phyloP scores from a whole-genome alignment of 2,797 vertebrate species.

The Molothrus ater region DNA sequence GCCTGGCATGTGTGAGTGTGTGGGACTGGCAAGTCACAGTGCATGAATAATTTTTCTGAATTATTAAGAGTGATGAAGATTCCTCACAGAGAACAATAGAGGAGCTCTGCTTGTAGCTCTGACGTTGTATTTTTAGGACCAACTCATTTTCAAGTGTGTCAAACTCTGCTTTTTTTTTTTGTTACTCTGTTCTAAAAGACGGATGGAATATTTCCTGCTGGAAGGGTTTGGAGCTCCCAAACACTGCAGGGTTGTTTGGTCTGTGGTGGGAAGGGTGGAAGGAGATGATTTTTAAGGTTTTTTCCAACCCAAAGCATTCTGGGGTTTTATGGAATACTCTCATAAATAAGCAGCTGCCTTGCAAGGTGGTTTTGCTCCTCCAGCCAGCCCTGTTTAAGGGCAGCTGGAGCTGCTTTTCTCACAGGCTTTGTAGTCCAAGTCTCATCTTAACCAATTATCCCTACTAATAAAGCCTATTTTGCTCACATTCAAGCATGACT shows the following conservation, averaged over 20 bases:
- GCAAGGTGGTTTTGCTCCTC: background rate
- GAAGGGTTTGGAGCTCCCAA: background rate
- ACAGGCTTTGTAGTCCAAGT: background rate
- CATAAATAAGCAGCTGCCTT: background rate
- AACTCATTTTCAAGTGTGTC: conserved; percentile 21
- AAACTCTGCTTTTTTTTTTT: background rate
- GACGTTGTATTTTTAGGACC: conserved; percentile 25
- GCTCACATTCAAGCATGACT: background rate
- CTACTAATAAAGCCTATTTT: background rate
- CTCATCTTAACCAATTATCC: background rate
- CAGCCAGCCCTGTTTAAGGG: background rate
- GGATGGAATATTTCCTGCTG: background rate
- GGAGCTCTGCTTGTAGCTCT: conserved; percentile 13
- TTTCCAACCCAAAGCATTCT: background rate
- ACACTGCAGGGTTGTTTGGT: rapidly evolving
- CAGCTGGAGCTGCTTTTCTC: background rate
- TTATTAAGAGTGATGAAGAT: background rate
- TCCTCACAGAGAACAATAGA: background rate
- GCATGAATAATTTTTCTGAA: background rate
- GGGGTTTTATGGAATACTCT: background rate
- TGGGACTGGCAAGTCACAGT: background rate
- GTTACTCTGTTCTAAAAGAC: background rate
- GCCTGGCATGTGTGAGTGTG: background rate
- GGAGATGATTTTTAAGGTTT: background rate
- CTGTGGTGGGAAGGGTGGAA: background rate